Evolutionary conservation across 2,888 invertebrate species (phyloP).

Genomic region (Lasiommata megera): DNA sequence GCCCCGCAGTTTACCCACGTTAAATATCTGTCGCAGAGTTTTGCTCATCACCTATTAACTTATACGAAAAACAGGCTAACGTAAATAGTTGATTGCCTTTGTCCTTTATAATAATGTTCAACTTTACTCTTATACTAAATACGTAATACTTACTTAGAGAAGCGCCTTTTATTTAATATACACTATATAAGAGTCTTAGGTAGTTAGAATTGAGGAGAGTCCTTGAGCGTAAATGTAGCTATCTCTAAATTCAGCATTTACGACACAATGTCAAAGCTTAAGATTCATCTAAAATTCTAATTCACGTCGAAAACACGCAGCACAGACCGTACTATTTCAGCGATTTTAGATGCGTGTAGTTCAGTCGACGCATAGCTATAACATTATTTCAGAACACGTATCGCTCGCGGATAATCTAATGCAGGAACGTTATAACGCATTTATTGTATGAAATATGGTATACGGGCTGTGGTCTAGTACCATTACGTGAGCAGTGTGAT

Average conservation of each 20-base stretch:
- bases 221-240: not conserved
- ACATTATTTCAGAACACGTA: conserved; percentile 77
- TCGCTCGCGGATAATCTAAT: conserved; percentile 71
- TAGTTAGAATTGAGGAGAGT: not conserved
- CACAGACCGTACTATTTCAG: conserved; percentile 50
- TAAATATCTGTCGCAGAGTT: no score
- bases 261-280: not conserved
- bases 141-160: no score
- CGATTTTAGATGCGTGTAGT: conserved; percentile 50
- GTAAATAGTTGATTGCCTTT: no score
- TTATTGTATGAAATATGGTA: conserved; percentile 62
- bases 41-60: no score
- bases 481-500: conserved; percentile 15
- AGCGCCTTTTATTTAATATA: no score
- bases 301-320: conserved; percentile 12
- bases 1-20: no score
- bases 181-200: no score
- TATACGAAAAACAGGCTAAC: no score
- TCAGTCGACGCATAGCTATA: conserved; percentile 50
- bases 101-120: no score
- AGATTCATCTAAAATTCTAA: conserved; percentile 17
- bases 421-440: conserved; percentile 70
- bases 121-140: no score
- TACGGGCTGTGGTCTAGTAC: conserved; percentile 24
- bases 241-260: not conserved